Percentiles rank a stretch among this genome's conserved stretches.
Evolutionary conservation across 2,797 vertebrate species (phyloP).

Genomic region (Rhabdophis nuchalis): DNA sequence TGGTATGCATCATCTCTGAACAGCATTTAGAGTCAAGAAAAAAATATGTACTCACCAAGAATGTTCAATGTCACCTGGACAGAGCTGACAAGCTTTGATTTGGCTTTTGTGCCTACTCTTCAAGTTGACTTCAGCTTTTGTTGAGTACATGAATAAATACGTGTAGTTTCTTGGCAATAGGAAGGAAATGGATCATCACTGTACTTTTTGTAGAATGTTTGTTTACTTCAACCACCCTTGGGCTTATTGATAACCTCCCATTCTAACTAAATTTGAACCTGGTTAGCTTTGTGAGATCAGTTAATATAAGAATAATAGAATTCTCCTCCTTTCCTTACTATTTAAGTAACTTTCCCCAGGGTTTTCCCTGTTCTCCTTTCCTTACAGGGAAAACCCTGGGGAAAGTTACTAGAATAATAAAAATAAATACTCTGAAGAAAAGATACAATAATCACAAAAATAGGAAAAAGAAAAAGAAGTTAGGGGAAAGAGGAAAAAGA

Average conservation of each 20-base stretch:
- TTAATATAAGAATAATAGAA: neutral
- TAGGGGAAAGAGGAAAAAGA: no score
- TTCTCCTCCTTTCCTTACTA: neutral
- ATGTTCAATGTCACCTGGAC: neutral
- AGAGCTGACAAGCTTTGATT: neutral
- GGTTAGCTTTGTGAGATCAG: neutral
- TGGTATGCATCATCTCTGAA: no score
- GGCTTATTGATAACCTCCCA: neutral
- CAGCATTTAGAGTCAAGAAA: neutral
- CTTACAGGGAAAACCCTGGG: no score
- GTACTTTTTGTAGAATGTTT: neutral
- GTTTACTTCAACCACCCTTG: neutral
- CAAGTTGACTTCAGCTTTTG: neutral
- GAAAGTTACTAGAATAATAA: no score
- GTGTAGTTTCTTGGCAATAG: neutral
- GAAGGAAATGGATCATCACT: neutral
- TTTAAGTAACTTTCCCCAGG: no score
- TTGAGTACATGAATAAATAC: neutral
- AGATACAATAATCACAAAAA: no score
- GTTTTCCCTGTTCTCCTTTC: no score
- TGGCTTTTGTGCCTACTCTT: neutral
- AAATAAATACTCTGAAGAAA: no score
- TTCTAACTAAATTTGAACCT: neutral
- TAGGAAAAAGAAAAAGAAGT: no score
- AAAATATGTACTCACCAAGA: neutral